These are phyloP conservation scores for Choloepus hoffmanni DNA, from an alignment of 2,113 vertebrate genomes.

Conservation along the genomic window DNA sequence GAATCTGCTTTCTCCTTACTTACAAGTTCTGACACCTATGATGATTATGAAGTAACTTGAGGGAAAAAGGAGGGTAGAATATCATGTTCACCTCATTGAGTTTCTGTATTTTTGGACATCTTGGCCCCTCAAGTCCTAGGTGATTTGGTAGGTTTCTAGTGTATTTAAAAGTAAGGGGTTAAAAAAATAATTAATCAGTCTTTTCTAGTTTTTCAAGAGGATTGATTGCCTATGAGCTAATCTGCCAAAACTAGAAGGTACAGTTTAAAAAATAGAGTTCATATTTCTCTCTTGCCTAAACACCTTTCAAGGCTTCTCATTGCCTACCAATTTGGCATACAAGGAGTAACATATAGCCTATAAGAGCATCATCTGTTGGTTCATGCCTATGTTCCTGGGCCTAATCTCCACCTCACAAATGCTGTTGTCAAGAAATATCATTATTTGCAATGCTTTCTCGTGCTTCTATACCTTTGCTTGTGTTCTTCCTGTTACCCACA, in stretches of 20 bases:
- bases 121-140: neutral
- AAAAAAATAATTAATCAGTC: neutral
- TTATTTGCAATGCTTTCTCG: neutral
- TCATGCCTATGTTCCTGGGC: neutral
- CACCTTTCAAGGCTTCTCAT: neutral
- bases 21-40: neutral
- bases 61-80: neutral
- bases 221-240: neutral
- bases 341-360: neutral
- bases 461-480: neutral
- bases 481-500: neutral
- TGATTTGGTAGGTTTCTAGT: neutral
- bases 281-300: neutral
- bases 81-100: neutral
- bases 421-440: neutral
- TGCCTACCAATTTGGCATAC: neutral
- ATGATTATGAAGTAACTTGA: neutral
- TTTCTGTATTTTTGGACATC: neutral
- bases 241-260: neutral
- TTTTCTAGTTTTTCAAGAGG: neutral
- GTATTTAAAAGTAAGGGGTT: neutral
- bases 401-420: neutral
- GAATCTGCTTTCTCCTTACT: neutral
- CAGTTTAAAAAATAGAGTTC: neutral
- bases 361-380: neutral